A percentile compares a stretch with the other conserved stretches of the same genome.
Conservation (phyloP, 1,140 invertebrate species). For the Hesperophylax magnus region DNA sequence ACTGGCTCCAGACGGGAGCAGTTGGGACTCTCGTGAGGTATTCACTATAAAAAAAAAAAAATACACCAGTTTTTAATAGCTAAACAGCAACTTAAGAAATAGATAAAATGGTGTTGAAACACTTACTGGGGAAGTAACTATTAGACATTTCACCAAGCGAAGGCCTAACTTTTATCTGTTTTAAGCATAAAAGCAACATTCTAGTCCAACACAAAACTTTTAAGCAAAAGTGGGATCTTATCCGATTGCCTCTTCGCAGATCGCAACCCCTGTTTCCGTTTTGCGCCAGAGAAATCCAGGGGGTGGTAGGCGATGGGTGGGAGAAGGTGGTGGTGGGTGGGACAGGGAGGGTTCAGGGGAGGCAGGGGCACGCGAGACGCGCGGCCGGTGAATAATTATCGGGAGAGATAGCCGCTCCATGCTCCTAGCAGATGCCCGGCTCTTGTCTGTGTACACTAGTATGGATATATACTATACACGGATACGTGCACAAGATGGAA, state of each 20-base stretch:
- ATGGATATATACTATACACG: constrained; percentile 2
- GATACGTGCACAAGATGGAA: not conserved
- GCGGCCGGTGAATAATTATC: constrained; percentile 56
- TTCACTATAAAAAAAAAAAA: too few relatives aligned
- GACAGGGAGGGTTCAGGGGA: not conserved
- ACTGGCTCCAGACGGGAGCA: too few relatives aligned
- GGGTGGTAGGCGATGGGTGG: not conserved
- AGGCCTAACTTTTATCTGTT: too few relatives aligned
- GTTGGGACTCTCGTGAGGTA: too few relatives aligned
- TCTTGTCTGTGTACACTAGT: not conserved
- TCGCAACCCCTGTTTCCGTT: constrained; percentile 42
- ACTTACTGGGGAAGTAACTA: too few relatives aligned
- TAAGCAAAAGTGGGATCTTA: too few relatives aligned
- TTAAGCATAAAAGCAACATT: too few relatives aligned
- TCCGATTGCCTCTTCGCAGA: not conserved
- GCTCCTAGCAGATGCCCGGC: constrained; percentile 24
- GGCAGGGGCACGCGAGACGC: constrained; percentile 33
- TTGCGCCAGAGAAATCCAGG: constrained; percentile 15
- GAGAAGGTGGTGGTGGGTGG: not conserved
- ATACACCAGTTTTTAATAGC: too few relatives aligned
- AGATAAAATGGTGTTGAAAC: too few relatives aligned
- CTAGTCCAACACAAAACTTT: too few relatives aligned
- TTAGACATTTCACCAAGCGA: too few relatives aligned
- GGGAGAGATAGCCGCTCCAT: constrained; percentile 34
- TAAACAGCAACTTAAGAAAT: too few relatives aligned